Conservation (phyloP, 2,888 invertebrate genomes). For the Drosophila suboccidentalis region DNA sequence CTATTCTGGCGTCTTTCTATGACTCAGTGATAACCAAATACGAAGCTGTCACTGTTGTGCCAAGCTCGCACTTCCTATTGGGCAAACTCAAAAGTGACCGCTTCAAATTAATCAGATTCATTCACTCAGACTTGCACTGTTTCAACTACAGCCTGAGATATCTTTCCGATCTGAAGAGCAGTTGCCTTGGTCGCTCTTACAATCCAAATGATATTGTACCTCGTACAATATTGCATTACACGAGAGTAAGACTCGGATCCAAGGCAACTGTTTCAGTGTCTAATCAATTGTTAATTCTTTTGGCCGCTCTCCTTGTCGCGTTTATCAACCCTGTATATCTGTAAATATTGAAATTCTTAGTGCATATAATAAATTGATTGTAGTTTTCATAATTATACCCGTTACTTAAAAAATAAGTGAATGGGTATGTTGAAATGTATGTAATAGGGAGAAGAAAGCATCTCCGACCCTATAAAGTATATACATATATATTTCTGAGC, state of each 20-base stretch:
- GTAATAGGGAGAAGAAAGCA: too few species aligned
- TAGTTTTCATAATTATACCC: neutral
- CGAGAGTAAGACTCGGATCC: neutral
- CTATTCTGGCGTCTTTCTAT: conserved; percentile 19
- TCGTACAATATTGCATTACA: conserved; percentile 25
- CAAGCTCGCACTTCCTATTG: neutral
- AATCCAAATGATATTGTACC: neutral
- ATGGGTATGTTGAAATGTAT: too few species aligned
- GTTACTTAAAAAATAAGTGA: too few species aligned
- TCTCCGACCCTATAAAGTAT: too few species aligned
- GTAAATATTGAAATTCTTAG: conserved; percentile 3
- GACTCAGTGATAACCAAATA: neutral
- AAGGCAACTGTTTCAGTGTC: neutral
- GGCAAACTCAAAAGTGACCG: fast-evolving
- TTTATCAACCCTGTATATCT: neutral
- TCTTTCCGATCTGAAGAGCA: conserved; percentile 11
- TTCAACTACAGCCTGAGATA: conserved; percentile 12
- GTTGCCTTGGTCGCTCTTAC: neutral
- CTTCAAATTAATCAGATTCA: neutral
- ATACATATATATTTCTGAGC: too few species aligned
- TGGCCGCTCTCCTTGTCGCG: too few species aligned
- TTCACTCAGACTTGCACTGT: conserved; percentile 38
- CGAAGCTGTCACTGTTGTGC: neutral
- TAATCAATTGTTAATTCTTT: neutral
- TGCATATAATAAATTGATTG: neutral